Base-by-base conservation (phyloP, 2,113 vertebrate species). In the Scytalopus superciliaris region DNA sequence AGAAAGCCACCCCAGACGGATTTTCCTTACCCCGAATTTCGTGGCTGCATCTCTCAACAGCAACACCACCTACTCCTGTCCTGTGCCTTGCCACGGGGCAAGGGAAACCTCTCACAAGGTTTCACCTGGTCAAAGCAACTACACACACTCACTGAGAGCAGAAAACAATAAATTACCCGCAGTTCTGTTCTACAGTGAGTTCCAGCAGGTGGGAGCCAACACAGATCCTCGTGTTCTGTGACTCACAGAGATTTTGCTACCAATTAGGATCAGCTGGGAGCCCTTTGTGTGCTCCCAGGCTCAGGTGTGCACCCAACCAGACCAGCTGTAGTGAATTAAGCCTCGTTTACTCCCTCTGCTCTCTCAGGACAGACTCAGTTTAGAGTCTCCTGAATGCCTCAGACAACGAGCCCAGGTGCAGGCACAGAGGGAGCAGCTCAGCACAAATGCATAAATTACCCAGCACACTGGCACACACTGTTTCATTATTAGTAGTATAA, bases 271-370 rank as follows among this genome's bases (percentile, higher is more conserved):
- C 25, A 78, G 73, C 47, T 64, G 62, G 84, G 45, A 91, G 42
- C 9, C 8, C 0, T 0, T 31, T 40, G 44, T 2, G 30, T 17
- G 19, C 16, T 68, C 30, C 35, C 57, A 42, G 1, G 0, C 7
- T 25, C 30, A 63, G 52, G 12, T 30, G 24, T 40, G 49, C 37
- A n/a, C 19, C 14, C 3, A 23, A 42, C 40, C 40, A 42, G 40
- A 14, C 24, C 31, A 77, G 25, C 19, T 86, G 44, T 7, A 86
- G 55, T 0, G 3, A 62, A 17, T 9, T 87, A 33, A 28, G 60
- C 31, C 49, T 74, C 69, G 27, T 67, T 59, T 21, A 37, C 4
- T 67, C 37, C 23, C 28, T 39, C 53, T 21, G 7, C 1, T 67
- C 19, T 17, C 60, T n/a, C 60, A 16, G 28, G n/a, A 39, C 52